Evolutionary conservation across 92 coral and sea anemone genomes (phyloP).

Genomic region (Porites rus): DNA sequence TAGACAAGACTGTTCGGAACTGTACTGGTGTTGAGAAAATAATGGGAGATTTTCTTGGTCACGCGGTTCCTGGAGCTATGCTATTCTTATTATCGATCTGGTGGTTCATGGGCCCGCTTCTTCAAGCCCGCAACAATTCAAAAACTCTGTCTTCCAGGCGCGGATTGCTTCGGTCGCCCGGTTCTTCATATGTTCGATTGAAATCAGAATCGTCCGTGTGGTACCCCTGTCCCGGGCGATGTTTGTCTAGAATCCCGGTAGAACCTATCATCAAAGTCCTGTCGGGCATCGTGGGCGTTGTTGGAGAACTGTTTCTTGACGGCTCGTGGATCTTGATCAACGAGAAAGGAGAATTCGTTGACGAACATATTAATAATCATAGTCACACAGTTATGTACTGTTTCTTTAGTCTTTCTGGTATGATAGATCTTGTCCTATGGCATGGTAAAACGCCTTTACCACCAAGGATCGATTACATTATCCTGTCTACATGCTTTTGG

Average conservation of each 20-base stretch:
- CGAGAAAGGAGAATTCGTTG: slow-evolving; percentile 60
- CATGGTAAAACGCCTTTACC: slow-evolving; percentile 62
- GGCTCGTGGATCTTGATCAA: slow-evolving; percentile 70
- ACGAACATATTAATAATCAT: slow-evolving; percentile 69
- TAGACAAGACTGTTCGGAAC: too few relatives aligned
- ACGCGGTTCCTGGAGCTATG: slow-evolving; percentile 81
- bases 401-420: slow-evolving; percentile 87
- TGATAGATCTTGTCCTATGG: slow-evolving; percentile 70
- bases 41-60: slow-evolving; percentile 90
- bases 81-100: slow-evolving; percentile 70
- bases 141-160: neutral
- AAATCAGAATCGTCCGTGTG: slow-evolving; percentile 25
- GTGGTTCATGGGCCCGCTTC: slow-evolving; percentile 76
- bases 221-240: slow-evolving; percentile 53
- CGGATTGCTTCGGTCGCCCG: slow-evolving; percentile 12
- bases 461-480: slow-evolving; percentile 60
- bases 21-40: slow-evolving; percentile 15
- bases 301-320: slow-evolving; percentile 64
- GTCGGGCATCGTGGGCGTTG: slow-evolving; percentile 56
- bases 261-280: slow-evolving; percentile 78
- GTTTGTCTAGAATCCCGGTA: slow-evolving; percentile 62
- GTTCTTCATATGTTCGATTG: neutral
- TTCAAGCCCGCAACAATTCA: slow-evolving; percentile 7
- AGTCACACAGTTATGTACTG: slow-evolving; percentile 88
- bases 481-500: slow-evolving; percentile 72